Evolutionary conservation across 1,140 invertebrate genomes (phyloP), one percentile per base, ranked within the genome.

Genomic region (Neotoxoptera formosana): DNA sequence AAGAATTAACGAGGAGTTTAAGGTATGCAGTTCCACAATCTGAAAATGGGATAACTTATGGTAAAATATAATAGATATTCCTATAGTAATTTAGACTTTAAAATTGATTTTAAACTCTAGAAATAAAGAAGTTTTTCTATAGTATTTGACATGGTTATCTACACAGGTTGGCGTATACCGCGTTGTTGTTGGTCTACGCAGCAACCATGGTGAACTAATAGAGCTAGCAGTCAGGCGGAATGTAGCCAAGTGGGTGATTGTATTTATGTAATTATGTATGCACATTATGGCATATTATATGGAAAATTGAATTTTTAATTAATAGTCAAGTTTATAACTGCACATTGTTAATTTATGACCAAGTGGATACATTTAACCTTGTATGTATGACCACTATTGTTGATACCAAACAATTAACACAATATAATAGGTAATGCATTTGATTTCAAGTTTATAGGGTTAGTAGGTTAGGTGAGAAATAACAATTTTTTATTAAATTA

Each of bases 21-120:
- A 90, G 95, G 30, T 96, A 95, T 93, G 96, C 96, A 41, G 95
- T 95, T 93, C 95, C 96, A 51, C 98, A 98, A 95, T 95, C 96
- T 88, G 94, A 96, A 93, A 94, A 95, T 91, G 95, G 95, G 91
- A 96, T 97, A 76, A 97, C 97, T n/a, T 97, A 97, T 95, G 97
- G 97, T 93, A 94, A 93, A 51, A 87, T 93, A 76, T 89, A 34
- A 88, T 17, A 47, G 20, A 81, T 89, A 36, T 84, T 53, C n/a
- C 30, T 45, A 60, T 2, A 25, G 34, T 89, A 7, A 36, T 56
- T 53, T 30, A n/a, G 14, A n/a, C 14, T 67, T 67, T 17, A 17
- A n/a, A 67, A 14, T 67, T 67, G 2, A 67, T n/a, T 60, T 67
- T 11, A n/a, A 14, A 67, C 14, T 4, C 30, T 67, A 67, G 14